A percentile compares a stretch with the other conserved stretches of the same genome.
Conservation (phyloP, 2,888 invertebrate species). For the Scaeva pyrastri region DNA sequence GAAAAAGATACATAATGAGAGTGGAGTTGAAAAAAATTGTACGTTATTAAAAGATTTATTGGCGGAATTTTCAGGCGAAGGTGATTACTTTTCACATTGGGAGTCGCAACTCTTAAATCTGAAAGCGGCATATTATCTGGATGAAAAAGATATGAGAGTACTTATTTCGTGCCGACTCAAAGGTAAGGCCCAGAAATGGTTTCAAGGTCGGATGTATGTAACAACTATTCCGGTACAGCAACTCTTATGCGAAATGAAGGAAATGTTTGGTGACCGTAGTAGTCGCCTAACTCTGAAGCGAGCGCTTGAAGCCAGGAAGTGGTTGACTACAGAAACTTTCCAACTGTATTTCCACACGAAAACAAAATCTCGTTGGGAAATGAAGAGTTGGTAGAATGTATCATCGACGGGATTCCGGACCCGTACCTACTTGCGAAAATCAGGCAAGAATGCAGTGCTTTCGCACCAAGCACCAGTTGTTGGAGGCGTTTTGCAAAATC, state of each 20-base stretch:
- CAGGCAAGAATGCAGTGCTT: slow-evolving; percentile 53
- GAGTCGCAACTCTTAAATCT: slow-evolving; percentile 33
- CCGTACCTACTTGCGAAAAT: slow-evolving; percentile 29
- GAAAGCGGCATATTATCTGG: slow-evolving; percentile 46
- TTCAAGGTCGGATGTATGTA: slow-evolving; percentile 4
- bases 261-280: neutral
- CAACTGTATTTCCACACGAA: slow-evolving; percentile 28
- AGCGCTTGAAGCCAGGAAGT: slow-evolving; percentile 37
- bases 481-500: slow-evolving; percentile 51
- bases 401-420: slow-evolving; percentile 47
- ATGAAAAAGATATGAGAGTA: slow-evolving; percentile 36
- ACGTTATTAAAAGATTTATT: slow-evolving; percentile 3
- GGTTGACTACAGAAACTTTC: slow-evolving; percentile 4
- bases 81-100: slow-evolving; percentile 27
- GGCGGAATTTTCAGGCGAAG: slow-evolving; percentile 28
- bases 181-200: slow-evolving; percentile 7
- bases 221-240: neutral
- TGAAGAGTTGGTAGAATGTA: slow-evolving; percentile 43
- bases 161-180: neutral
- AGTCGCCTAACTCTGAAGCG: slow-evolving; percentile 18
- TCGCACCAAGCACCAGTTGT: slow-evolving; percentile 23
- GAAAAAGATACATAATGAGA: neutral
- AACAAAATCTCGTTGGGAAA: slow-evolving; percentile 37
- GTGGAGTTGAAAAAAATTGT: slow-evolving; percentile 6
- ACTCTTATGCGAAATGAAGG: neutral